These are phyloP conservation scores for Equus przewalskii DNA, from an alignment of 2,113 vertebrate species.

Conservation along the genomic window DNA sequence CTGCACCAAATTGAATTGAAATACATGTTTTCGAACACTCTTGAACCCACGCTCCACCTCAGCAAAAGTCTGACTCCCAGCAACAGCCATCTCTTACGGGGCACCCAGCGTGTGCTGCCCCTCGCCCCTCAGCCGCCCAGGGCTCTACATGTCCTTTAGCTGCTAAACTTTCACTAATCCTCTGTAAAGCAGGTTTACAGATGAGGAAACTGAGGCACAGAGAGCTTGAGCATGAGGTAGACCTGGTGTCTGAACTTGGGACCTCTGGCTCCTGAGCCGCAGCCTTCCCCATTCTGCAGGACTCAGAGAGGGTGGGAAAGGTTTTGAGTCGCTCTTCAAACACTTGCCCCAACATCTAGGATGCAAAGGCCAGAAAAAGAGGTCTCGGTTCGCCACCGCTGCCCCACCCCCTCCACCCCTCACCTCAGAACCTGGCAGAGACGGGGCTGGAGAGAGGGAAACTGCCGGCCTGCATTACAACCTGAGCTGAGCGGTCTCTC, in stretches of 20 bases:
- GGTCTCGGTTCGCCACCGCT: not conserved
- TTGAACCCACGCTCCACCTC: not conserved
- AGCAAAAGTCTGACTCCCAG: not conserved
- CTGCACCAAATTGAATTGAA: not conserved
- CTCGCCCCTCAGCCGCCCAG: not conserved
- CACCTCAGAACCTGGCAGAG: not conserved
- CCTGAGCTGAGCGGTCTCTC: not conserved
- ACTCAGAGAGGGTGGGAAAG: not conserved
- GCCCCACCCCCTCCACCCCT: not conserved
- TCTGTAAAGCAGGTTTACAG: not conserved
- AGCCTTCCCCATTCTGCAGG: not conserved
- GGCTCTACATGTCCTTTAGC: not conserved
- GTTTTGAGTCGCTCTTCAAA: not conserved
- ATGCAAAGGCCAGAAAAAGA: not conserved
- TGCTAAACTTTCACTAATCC: not conserved
- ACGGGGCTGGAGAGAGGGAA: too few relatives aligned
- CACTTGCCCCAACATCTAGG: not conserved
- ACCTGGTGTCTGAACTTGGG: not conserved
- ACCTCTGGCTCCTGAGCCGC: not conserved
- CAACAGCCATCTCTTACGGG: not conserved
- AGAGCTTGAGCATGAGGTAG: not conserved
- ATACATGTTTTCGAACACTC: not conserved
- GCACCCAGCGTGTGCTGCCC: not conserved
- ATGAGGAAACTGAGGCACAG: not conserved
- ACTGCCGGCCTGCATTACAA: not conserved